Base-by-base conservation (phyloP, 2,113 vertebrate genomes). In the Cromileptes altivelis region DNA sequence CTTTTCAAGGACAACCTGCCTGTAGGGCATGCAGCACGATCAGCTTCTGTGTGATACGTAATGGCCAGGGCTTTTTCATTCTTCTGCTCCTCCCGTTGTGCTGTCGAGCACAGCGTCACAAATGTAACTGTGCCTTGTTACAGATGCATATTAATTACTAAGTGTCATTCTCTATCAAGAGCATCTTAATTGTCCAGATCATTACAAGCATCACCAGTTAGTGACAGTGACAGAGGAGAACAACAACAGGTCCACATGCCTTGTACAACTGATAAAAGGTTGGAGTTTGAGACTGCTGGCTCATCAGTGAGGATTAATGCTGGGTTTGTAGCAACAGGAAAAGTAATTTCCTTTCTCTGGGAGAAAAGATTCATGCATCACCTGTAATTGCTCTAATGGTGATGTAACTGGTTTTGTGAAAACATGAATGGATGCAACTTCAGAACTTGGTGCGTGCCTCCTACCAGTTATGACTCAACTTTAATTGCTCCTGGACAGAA, bases 1-100 rank as follows among this genome's bases (percentile, higher is more conserved):
- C 75, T 62, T 60, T 73, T 84, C 50, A 84, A 84, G 62, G 81
- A 84, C 74, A 62, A 61, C 70, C 72, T 33, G 33, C 21, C 40
- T 40, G 70, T 0, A 56, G 56, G 49, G 40, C 49, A 42, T 56
- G 15, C 49, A 50, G 15, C 18, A 55, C 2, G 17, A 40, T 65
- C 13, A 50, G 37, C 37, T 30, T 73, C 62, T 47, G n/a, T 9
- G 62, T 47, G 45, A 45, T 42, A 61, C 74, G 49, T 61, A 68
- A 72, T 75, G 25, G 64, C 50, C 6, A 12, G 27, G n/a, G n/a
- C 18, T 61, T 68, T 77, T 76, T 65, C 23, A 15, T 72, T 70
- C 27, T 27, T 40, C 25, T 37, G 47, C 25, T 45, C 11, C 37
- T 21, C 6, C 6, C 53, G 23, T 75, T 67, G 18, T 23, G 37